Conservation (phyloP, 2,888 invertebrate genomes). For the Escarpia spicata region DNA sequence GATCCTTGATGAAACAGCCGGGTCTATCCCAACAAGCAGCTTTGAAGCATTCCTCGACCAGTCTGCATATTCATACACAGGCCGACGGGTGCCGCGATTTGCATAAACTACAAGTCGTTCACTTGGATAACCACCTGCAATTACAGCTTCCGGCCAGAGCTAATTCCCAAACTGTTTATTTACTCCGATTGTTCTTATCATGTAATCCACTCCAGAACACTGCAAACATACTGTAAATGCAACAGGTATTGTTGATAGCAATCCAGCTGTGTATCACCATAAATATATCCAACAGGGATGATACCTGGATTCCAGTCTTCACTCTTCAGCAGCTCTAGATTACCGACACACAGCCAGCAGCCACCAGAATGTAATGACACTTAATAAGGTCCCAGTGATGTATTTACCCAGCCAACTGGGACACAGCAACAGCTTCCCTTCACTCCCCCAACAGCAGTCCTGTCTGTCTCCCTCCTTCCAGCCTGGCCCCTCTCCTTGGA, state of each 20-base stretch:
- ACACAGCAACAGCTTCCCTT: not conserved
- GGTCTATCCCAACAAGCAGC: not conserved
- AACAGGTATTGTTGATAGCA: not conserved
- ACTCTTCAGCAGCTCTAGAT: not conserved
- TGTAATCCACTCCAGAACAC: not conserved
- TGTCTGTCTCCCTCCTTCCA: not conserved
- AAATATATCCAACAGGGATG: not conserved
- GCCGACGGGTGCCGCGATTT: not conserved
- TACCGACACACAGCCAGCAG: not conserved
- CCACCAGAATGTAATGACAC: not conserved
- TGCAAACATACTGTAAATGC: not conserved
- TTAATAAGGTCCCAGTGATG: not conserved
- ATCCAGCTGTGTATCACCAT: not conserved
- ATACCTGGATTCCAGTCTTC: not conserved
- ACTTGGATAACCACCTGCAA: not conserved
- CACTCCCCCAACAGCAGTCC: not conserved
- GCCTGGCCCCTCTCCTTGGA: not conserved
- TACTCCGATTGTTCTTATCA: not conserved
- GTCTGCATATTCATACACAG: not conserved
- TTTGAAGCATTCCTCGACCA: not conserved
- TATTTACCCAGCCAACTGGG: not conserved
- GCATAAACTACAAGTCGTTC: not conserved
- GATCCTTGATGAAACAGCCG: not conserved
- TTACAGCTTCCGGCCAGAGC: not conserved
- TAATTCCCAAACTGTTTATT: not conserved